Base-by-base conservation (phyloP, 2,888 invertebrate genomes). In the Trisateles emortualis region DNA sequence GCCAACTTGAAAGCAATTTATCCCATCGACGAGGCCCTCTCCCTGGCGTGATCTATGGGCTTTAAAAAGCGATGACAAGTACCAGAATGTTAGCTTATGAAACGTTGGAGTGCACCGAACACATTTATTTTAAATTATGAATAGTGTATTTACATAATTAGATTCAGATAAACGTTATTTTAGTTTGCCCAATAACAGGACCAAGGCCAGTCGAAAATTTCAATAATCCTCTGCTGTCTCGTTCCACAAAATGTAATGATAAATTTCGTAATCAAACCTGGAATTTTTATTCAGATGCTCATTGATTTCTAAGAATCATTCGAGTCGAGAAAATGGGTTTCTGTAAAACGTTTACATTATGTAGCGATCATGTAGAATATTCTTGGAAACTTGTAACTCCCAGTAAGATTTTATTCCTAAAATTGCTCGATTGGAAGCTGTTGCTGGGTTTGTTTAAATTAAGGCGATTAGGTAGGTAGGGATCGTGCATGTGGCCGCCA, bases 361-460 rank as follows among this genome's bases (percentile, higher is more conserved):
- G 39, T 48, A 40, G 22, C 26, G 32, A 42, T 47, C 38, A 44
- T 26, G 39, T 49, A 50, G 45, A 54, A 44, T 50, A 61, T 69
- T 78, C 78, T 69, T 30, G 56, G 76, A 78, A 80, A 58, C 53
- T 56, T 57, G 66, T 64, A 63, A 66, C 76, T 75, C 72, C 70
- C 70, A 76, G 79, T 73, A 77, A 75, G 76, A 81, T 84, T 87
- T 83, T 82, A 84, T 84, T 84, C 86, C 81, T 80, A 85, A 86
- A 87, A 80, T 74, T 77, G 80, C 71, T 78, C 81, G 79, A 85
- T 83, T 78, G 81, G 77, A 72, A 77, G 58, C 71, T 53, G 71
- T 71, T 68, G 58, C 54, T 72, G 64, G 80, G 81, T 88, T 90
- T 90, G 90, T 90, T 90, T 90, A 87, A 81, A 81, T 81, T 86